Evolutionary conservation across 1,140 invertebrate species (phyloP).

Genomic region (Bombus waltoni): DNA sequence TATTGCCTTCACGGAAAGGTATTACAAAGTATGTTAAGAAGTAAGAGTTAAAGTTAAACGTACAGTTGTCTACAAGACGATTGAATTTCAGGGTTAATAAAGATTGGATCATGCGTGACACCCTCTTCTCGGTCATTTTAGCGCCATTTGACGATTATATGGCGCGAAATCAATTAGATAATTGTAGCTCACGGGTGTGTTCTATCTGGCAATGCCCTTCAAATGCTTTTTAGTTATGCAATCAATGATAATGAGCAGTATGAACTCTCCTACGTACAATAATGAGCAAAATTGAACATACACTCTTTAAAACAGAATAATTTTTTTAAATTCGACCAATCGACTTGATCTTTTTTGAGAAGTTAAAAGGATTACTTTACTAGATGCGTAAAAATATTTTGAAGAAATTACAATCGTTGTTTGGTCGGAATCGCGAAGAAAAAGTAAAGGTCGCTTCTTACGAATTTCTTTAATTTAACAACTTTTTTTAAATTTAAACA

Average conservation of each 20-base stretch:
- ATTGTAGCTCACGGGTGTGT: conserved; percentile 27
- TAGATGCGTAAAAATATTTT: too few relatives aligned
- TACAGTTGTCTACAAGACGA: too few relatives aligned
- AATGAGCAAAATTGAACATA: too few relatives aligned
- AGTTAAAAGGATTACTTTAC: too few relatives aligned
- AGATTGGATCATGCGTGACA: conserved; percentile 3
- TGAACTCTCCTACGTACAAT: neutral
- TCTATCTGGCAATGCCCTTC: conserved; percentile 46
- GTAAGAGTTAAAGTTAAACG: neutral
- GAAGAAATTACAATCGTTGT: too few relatives aligned
- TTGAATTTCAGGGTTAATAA: conserved; percentile 34
- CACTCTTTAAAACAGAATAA: too few relatives aligned
- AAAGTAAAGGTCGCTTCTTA: too few relatives aligned
- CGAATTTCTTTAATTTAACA: too few relatives aligned
- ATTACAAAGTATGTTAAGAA: neutral
- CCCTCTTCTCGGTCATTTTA: conserved; percentile 38
- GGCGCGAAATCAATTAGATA: conserved; percentile 57
- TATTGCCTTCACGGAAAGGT: neutral
- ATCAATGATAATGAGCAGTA: conserved; percentile 54
- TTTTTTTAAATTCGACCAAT: too few relatives aligned
- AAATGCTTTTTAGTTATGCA: conserved; percentile 37
- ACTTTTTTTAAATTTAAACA: too few relatives aligned
- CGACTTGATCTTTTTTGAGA: too few relatives aligned
- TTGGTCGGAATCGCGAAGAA: too few relatives aligned
- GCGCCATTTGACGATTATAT: conserved; percentile 56